Percentiles rank a stretch among this genome's conserved stretches.
Evolutionary conservation across 2,113 vertebrate genomes (phyloP).

Genomic region (Melanerpes aurifrons): DNA sequence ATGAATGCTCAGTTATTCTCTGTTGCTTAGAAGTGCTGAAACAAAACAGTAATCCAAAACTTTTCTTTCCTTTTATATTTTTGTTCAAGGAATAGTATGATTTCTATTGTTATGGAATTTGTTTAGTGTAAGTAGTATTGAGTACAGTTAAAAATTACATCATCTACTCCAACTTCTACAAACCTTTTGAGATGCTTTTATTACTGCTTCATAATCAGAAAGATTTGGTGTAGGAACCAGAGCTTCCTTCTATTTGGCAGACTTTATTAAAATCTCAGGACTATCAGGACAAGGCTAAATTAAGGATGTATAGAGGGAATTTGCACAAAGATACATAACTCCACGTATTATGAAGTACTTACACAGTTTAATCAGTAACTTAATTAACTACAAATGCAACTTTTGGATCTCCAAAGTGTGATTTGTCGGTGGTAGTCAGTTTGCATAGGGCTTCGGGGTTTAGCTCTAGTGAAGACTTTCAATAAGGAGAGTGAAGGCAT

Average conservation of each 20-base stretch:
- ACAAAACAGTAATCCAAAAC: neutral
- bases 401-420: neutral
- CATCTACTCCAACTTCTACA: neutral
- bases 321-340: neutral
- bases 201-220: neutral
- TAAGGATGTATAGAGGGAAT: neutral
- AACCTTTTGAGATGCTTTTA: neutral
- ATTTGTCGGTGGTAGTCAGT: neutral
- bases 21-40: neutral
- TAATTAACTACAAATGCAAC: neutral
- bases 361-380: neutral
- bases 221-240: neutral
- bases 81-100: neutral
- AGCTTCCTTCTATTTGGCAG: neutral
- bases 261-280: constrained; percentile 23
- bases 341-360: neutral
- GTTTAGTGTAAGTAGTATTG: neutral
- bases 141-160: neutral
- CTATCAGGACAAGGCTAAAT: neutral
- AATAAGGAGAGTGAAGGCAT: neutral
- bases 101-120: neutral
- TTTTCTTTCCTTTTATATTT: neutral
- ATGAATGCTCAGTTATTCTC: neutral
- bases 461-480: neutral
- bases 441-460: neutral